Evolutionary conservation across 2,888 invertebrate species (phyloP), one percentile per base, ranked within the genome.

Genomic region (Tortricodes alternella): DNA sequence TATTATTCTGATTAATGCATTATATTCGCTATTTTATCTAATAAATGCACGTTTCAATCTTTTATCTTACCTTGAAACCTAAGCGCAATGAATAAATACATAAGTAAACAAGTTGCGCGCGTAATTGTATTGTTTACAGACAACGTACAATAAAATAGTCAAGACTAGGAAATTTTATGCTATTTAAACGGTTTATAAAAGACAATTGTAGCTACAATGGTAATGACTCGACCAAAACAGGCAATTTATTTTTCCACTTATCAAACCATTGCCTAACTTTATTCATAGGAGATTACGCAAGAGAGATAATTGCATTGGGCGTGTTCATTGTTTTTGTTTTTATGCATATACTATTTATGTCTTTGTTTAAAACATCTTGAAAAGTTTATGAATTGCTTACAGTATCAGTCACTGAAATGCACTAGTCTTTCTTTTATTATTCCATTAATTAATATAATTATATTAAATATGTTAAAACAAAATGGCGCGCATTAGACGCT

Each of bases 41-140:
- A 39, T 21, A n/a, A 21, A 21, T 39, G 21, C 6, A 8, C 7
- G 9, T 13, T 9, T 21, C 3, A n/a, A 13, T 13, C 39, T 39
- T 21, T 21, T 21, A 39, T 21, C 21, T 21, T 11, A 16, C 16
- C 13, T 13, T 1, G 13, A 13, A 11, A 21, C 1, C 16, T 21
- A 3, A 39, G 7, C 13, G 5, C 19, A 38, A n/a, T 23, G 11
- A 18, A 35, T 23, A n/a, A 37, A 50, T 41, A 38, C 8, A n/a
- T 35, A 39, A 19, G 29, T 34, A 37, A 44, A 41, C 32, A 55
- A 71, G 65, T 71, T 73, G 68, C 72, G 76, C 83, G 82, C 83
- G 80, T 75, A 80, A 86, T 83, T 87, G 80, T 85, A 83, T 85
- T 86, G 87, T 87, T 86, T 88, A 83, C 85, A 85, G 85, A 85